phyloP scores from a whole-genome alignment of 2,797 vertebrate species.

The Pteronotus mesoamericanus region DNA sequence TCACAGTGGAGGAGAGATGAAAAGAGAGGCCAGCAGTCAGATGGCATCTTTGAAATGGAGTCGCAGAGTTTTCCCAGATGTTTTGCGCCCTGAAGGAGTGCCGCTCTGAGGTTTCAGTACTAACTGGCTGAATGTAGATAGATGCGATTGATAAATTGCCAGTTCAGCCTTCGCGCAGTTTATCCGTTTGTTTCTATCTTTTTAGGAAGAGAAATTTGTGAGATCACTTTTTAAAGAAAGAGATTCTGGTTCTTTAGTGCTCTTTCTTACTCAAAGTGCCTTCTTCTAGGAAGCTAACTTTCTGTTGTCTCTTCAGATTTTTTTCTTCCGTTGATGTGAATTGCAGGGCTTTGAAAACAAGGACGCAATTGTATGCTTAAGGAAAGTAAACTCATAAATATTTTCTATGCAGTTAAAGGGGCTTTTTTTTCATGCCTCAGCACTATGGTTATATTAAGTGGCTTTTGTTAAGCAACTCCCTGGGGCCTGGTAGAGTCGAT shows the following conservation, averaged over 20 bases:
- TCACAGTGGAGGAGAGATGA: neutral
- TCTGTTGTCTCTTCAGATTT: neutral
- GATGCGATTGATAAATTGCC: neutral
- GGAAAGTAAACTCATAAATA: constrained; percentile 64
- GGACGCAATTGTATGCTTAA: constrained; percentile 57
- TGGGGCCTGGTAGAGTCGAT: neutral
- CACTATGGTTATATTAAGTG: constrained; percentile 44
- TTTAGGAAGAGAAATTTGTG: neutral
- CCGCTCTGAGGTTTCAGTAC: neutral
- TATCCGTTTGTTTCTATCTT: neutral
- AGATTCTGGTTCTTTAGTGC: neutral
- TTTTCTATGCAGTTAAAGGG: constrained; percentile 50
- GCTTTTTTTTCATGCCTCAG: neutral
- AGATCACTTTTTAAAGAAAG: neutral
- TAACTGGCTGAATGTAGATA: neutral
- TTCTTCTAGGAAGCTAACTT: constrained; percentile 40
- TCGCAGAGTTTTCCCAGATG: neutral
- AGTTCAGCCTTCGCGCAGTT: neutral
- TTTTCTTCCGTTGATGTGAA: constrained; percentile 25
- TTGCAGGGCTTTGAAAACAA: constrained; percentile 57
- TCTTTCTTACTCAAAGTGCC: neutral
- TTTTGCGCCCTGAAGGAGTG: neutral
- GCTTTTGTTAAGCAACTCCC: constrained; percentile 50
- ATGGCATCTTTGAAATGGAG: constrained; percentile 14
- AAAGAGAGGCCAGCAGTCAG: neutral